Conservation (phyloP, 2,113 vertebrate genomes). For the Ramphastos sulfuratus region DNA sequence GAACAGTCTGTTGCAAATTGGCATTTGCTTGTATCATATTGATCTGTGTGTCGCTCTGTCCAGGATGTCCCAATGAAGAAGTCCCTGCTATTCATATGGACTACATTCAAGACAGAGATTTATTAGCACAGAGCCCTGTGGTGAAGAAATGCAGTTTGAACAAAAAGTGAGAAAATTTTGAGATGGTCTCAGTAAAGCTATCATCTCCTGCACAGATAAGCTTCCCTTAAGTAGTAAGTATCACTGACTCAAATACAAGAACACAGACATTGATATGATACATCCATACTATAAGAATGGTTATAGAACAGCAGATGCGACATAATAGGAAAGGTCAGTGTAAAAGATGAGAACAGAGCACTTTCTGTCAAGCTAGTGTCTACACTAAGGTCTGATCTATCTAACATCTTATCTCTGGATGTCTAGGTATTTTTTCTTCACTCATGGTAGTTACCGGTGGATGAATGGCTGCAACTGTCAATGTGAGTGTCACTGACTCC, state of each 20-base stretch:
- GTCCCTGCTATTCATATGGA: too few relatives aligned
- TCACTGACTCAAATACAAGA: not conserved
- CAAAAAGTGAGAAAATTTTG: not conserved
- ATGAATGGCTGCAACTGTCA: not conserved
- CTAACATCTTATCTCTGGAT: fast-evolving
- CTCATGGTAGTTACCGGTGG: fast-evolving
- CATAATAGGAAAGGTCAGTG: not conserved
- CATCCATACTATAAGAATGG: not conserved
- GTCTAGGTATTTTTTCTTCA: not conserved
- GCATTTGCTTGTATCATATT: too few relatives aligned
- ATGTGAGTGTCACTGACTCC: not conserved
- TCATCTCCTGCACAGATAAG: not conserved
- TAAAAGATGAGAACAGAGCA: not conserved
- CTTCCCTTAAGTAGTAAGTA: not conserved
- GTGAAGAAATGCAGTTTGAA: not conserved
- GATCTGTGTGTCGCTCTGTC: too few relatives aligned
- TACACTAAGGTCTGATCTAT: not conserved
- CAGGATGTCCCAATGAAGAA: too few relatives aligned
- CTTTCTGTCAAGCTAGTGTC: not conserved
- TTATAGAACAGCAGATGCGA: not conserved
- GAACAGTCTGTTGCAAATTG: too few relatives aligned
- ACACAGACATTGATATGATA: not conserved
- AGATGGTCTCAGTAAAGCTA: not conserved
- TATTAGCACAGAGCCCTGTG: not conserved
- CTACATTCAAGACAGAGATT: not conserved